Percentiles rank a stretch among this genome's conserved stretches.
Evolutionary conservation across 2,113 vertebrate genomes (phyloP).

Genomic region (Gadus macrocephalus): DNA sequence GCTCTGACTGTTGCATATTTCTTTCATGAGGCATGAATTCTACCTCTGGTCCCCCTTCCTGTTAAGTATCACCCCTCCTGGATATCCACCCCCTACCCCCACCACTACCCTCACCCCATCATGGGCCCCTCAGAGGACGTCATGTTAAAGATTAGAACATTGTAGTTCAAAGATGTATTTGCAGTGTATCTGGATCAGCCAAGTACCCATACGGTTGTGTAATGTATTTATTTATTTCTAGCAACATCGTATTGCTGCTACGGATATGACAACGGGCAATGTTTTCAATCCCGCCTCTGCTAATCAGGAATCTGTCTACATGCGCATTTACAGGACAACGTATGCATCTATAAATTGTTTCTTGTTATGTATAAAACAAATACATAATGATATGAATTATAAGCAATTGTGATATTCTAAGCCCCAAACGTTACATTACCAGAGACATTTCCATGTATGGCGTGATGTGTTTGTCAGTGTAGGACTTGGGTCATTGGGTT

Average conservation of each 20-base stretch:
- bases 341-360: conserved; percentile 6
- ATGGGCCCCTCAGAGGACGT: conserved; percentile 33
- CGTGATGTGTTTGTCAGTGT: conserved; percentile 18
- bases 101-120: conserved; percentile 9
- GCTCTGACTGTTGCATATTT: conserved; percentile 14
- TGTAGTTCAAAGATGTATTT: conserved; percentile 33
- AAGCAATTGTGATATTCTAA: not conserved
- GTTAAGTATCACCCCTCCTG: conserved; percentile 21
- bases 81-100: conserved; percentile 12
- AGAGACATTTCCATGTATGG: conserved; percentile 24
- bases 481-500: conserved; percentile 22
- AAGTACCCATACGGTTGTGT: conserved; percentile 17
- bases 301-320: conserved; percentile 8
- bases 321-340: conserved; percentile 34
- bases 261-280: conserved; percentile 42
- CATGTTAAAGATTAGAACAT: conserved; percentile 19
- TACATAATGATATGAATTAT: conserved; percentile 7
- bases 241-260: conserved; percentile 32
- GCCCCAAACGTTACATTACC: conserved; percentile 19
- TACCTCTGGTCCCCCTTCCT: conserved; percentile 56
- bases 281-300: conserved; percentile 16
- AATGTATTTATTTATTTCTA: conserved; percentile 65
- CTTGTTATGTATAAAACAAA: conserved; percentile 26
- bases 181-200: conserved; percentile 21
- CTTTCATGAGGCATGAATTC: conserved; percentile 49